Evolutionary conservation across 2,113 vertebrate genomes (phyloP), one percentile per base, ranked within the genome.

Genomic region (Hylia prasina): DNA sequence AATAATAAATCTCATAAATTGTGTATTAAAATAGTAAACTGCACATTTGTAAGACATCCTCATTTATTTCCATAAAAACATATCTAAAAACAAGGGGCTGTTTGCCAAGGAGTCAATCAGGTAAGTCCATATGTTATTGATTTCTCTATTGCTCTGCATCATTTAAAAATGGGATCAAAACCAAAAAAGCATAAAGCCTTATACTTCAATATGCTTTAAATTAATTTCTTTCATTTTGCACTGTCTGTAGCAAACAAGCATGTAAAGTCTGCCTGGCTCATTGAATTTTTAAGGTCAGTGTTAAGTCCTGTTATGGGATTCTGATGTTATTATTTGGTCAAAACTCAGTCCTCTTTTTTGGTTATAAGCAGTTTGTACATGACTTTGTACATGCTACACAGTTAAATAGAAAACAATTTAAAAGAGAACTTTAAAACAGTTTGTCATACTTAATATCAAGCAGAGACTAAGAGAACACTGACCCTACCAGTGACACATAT

Each of bases 121-220:
- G 89, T 91, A 87, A 94, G 44, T 8, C 69, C 76, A 64, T 53
- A 30, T 87, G 82, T 51, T 96, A 57, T 95, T 97, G 88, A 96
- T 96, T 95, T 45, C 19, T 65, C 33, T 81, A 71, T 83, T 82
- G 23, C 68, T 83, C 22, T 68, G 23, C 60, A 57, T 82, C 33
- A 53, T 93, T 89, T 79, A 92, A 96, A 97, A 97, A 87, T 86
- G 82, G 6, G 37, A 92, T 93, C 45, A 94, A 94, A 94, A 97
- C n/a, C 14, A 12, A 27, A 84, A 91, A 91, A 79, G n/a, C 68
- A 86, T 90, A 94, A 95, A 93, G 24, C 20, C 57, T 90, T 95
- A 9, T 21, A 57, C 39, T 91, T 91, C 86, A 91, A 66, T 51
- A 51, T 90, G 27, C 25, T 94, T 92, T 92, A 96, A 93, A 91